Conservation (phyloP, 2,113 vertebrate species). For the Sapayoa aenigma region DNA sequence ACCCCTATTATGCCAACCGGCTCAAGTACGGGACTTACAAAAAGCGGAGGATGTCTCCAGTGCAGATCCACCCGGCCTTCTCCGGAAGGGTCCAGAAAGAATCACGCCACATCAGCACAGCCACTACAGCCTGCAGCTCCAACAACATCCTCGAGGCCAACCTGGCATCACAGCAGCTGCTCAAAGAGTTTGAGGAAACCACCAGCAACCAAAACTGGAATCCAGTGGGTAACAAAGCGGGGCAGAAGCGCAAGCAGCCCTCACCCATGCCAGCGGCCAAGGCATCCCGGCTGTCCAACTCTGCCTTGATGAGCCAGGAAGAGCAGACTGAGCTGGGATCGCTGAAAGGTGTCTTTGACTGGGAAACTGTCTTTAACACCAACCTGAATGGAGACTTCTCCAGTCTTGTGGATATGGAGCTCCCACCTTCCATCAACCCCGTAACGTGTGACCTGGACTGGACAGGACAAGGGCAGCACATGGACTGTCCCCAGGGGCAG, state of each 20-base stretch:
- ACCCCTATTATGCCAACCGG: conserved; percentile 88
- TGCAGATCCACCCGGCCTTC: conserved; percentile 86
- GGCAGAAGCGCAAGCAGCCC: conserved; percentile 80
- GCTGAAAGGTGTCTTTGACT: conserved; percentile 93
- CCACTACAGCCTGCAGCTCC: background rate
- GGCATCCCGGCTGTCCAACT: conserved; percentile 70
- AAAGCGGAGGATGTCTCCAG: conserved; percentile 83
- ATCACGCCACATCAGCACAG: background rate
- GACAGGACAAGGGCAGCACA: conserved; percentile 69
- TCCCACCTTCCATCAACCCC: conserved; percentile 78
- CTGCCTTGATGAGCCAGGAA: conserved; percentile 80
- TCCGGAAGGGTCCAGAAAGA: conserved; percentile 58
- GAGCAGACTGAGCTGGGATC: conserved; percentile 85
- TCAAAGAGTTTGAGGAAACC: conserved; percentile 85
- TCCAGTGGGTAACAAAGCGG: conserved; percentile 49
- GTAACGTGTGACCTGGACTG: conserved; percentile 72
- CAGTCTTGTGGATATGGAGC: conserved; percentile 76
- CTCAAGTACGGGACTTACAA: conserved; percentile 88
- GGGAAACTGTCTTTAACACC: conserved; percentile 89
- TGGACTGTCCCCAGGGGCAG: conserved; percentile 61
- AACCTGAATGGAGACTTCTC: conserved; percentile 79
- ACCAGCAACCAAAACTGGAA: conserved; percentile 77
- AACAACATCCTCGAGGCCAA: conserved; percentile 56
- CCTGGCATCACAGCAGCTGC: conserved; percentile 82
- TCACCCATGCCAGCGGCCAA: conserved; percentile 73